These are phyloP conservation scores for Varecia variegata DNA, from an alignment of 2,797 vertebrate species.

Conservation along the genomic window DNA sequence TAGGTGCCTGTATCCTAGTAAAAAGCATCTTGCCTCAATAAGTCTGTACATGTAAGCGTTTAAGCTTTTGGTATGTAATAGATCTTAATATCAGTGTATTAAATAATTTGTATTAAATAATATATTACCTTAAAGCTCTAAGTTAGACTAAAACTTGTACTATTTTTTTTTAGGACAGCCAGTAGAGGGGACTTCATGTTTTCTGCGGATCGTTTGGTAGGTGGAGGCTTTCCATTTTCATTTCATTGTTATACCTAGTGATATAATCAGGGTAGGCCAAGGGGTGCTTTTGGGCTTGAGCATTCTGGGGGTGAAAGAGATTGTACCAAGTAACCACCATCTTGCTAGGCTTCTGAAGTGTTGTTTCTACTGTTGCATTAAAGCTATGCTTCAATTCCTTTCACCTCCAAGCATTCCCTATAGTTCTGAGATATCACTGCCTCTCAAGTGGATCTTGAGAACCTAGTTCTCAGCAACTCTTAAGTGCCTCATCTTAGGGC, in stretches of 20 bases:
- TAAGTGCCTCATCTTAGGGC: slow-evolving; percentile 38
- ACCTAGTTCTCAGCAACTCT: background rate
- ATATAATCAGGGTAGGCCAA: background rate
- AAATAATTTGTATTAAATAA: slow-evolving; percentile 18
- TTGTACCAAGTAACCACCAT: background rate
- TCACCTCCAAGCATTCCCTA: slow-evolving; percentile 27
- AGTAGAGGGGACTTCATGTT: slow-evolving; percentile 98
- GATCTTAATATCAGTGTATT: slow-evolving; percentile 43
- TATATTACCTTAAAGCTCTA: slow-evolving; percentile 55
- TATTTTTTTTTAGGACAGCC: slow-evolving; percentile 89
- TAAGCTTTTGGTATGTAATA: slow-evolving; percentile 43
- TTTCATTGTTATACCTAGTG: slow-evolving; percentile 40
- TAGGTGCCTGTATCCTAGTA: background rate
- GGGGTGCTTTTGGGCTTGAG: slow-evolving; percentile 1
- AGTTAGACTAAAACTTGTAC: slow-evolving; percentile 67
- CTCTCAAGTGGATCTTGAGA: slow-evolving; percentile 22
- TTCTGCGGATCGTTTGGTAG: slow-evolving; percentile 96
- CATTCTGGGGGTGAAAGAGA: background rate
- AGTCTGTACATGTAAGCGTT: slow-evolving; percentile 45
- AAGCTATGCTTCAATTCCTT: slow-evolving; percentile 17
- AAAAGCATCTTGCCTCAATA: slow-evolving; percentile 23
- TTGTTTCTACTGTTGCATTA: slow-evolving; percentile 42
- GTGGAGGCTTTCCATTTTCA: slow-evolving; percentile 78
- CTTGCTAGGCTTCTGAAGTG: slow-evolving; percentile 28
- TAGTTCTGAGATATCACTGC: background rate